Evolutionary conservation across 2,113 vertebrate species (phyloP).

Genomic region (Perca schrenkii): DNA sequence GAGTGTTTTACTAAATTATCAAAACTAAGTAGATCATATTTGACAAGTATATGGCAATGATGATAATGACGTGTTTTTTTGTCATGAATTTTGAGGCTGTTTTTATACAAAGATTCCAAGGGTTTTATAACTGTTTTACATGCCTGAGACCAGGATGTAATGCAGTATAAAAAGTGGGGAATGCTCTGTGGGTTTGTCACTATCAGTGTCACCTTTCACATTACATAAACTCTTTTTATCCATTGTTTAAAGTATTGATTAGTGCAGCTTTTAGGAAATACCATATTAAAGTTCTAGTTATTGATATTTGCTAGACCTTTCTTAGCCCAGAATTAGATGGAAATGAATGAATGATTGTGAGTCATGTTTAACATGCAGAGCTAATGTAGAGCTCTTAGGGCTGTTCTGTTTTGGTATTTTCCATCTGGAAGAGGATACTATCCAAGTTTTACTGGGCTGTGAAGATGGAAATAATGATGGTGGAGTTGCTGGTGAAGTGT

Average conservation of each 20-base stretch:
- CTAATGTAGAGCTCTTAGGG: background rate
- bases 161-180: too few relatives aligned
- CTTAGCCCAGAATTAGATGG: background rate
- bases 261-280: background rate
- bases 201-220: background rate
- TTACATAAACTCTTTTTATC: background rate
- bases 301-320: too few relatives aligned
- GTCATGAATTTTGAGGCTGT: too few relatives aligned
- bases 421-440: background rate
- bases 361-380: background rate
- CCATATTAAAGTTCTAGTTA: too few relatives aligned
- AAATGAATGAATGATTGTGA: background rate
- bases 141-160: too few relatives aligned
- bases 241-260: background rate
- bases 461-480: constrained; percentile 59
- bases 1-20: too few relatives aligned
- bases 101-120: too few relatives aligned
- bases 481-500: constrained; percentile 38
- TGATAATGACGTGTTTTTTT: too few relatives aligned
- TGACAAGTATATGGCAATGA: too few relatives aligned
- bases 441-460: constrained; percentile 29
- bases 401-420: constrained; percentile 30
- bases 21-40: too few relatives aligned
- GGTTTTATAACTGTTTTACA: too few relatives aligned
- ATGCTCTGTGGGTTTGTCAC: background rate